phyloP scores from a whole-genome alignment of 2,113 vertebrate genomes.

The Parus major region DNA sequence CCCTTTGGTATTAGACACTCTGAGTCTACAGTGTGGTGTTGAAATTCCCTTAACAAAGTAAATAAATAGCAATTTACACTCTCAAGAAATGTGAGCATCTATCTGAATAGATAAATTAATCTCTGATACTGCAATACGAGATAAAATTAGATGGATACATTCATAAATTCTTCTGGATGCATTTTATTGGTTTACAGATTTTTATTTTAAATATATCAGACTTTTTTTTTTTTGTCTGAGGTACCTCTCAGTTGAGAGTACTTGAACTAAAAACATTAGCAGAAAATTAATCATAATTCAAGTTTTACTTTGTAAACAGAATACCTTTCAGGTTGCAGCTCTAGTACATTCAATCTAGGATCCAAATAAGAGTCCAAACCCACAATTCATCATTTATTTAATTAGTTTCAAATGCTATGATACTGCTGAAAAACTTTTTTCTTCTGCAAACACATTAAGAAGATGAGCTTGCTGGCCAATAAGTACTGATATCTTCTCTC shows the following conservation, averaged over 20 bases:
- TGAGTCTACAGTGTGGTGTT: not conserved
- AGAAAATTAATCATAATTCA: not conserved
- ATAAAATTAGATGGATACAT: not conserved
- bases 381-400: not conserved
- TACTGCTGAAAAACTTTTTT: not conserved
- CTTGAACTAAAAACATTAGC: not conserved
- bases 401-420: not conserved
- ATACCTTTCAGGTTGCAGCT: not conserved
- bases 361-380: not conserved
- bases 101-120: not conserved
- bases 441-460: not conserved
- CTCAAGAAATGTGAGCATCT: not conserved
- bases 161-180: not conserved
- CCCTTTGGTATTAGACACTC: not conserved
- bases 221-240: not conserved
- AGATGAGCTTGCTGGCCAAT: not conserved
- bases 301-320: not conserved
- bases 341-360: not conserved
- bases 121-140: not conserved
- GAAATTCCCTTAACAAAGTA: not conserved
- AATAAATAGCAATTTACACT: not conserved
- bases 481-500: not conserved
- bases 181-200: not conserved
- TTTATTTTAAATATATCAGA: not conserved
- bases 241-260: not conserved